Conservation (phyloP, 2,797 vertebrate genomes). For the Triplophysa bombifrons region DNA sequence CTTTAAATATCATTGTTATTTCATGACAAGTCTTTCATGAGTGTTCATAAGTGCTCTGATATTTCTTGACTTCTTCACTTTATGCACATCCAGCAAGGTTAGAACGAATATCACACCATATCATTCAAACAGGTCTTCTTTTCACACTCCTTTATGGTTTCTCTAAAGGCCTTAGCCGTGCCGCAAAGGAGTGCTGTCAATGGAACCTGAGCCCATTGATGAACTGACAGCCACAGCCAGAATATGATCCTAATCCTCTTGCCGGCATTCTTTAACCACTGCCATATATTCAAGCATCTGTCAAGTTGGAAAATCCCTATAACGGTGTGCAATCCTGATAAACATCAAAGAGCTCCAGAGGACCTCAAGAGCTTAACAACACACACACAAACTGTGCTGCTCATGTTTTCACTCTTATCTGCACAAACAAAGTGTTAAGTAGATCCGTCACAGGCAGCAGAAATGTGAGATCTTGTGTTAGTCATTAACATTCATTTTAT, state of each 20-base stretch:
- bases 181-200: constrained; percentile 86
- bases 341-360: constrained; percentile 91
- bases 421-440: constrained; percentile 51
- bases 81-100: constrained; percentile 71
- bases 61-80: constrained; percentile 71
- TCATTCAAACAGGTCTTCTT: constrained; percentile 74
- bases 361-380: constrained; percentile 87
- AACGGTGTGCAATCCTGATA: constrained; percentile 87
- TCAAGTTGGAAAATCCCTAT: constrained; percentile 89
- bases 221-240: constrained; percentile 87
- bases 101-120: constrained; percentile 77
- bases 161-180: constrained; percentile 81
- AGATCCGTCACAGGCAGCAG: constrained; percentile 36
- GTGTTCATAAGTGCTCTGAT: constrained; percentile 53
- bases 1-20: too few relatives aligned
- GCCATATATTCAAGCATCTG: constrained; percentile 86
- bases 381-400: constrained; percentile 51
- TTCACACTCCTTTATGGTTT: constrained; percentile 72
- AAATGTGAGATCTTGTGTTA: background rate
- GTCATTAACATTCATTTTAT: background rate
- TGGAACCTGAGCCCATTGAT: constrained; percentile 92
- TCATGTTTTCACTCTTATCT: constrained; percentile 56
- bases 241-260: constrained; percentile 98
- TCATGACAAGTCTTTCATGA: too few relatives aligned
- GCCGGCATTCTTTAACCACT: constrained; percentile 87